Conservation (phyloP, 2,113 vertebrate species). For the Saguinus imperator region DNA sequence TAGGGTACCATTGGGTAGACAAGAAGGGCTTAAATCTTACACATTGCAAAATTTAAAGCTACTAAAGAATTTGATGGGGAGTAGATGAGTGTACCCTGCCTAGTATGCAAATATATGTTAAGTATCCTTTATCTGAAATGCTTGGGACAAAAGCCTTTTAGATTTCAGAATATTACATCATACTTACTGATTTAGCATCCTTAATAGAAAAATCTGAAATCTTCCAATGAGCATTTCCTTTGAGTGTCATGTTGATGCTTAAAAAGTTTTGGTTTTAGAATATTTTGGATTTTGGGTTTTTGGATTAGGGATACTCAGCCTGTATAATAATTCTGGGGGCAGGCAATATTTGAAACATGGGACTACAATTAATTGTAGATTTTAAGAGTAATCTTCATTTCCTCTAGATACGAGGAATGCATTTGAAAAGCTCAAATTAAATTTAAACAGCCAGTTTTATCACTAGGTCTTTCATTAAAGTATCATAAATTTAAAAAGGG, state of each 20-base stretch:
- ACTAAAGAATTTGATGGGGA: neutral
- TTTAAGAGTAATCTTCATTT: conserved; percentile 38
- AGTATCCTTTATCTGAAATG: neutral
- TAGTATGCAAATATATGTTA: neutral
- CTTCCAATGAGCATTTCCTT: neutral
- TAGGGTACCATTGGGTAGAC: neutral
- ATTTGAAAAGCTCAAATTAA: conserved; percentile 37
- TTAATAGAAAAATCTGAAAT: neutral
- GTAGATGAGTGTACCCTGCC: neutral
- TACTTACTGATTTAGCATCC: neutral
- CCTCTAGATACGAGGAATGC: neutral
- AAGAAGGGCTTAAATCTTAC: neutral
- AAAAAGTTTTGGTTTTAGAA: neutral
- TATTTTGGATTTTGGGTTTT: neutral
- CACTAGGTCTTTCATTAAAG: neutral
- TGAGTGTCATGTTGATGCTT: neutral
- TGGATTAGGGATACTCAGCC: neutral
- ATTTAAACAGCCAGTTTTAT: conserved; percentile 14
- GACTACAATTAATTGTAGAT: neutral
- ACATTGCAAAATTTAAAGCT: neutral
- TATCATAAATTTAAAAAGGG: conserved; percentile 13
- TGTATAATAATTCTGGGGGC: neutral
- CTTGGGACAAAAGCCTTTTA: neutral
- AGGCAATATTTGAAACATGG: neutral
- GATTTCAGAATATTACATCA: neutral